phyloP scores from a whole-genome alignment of 2,888 invertebrate species.

The Lepidocyrtinus sp. region DNA sequence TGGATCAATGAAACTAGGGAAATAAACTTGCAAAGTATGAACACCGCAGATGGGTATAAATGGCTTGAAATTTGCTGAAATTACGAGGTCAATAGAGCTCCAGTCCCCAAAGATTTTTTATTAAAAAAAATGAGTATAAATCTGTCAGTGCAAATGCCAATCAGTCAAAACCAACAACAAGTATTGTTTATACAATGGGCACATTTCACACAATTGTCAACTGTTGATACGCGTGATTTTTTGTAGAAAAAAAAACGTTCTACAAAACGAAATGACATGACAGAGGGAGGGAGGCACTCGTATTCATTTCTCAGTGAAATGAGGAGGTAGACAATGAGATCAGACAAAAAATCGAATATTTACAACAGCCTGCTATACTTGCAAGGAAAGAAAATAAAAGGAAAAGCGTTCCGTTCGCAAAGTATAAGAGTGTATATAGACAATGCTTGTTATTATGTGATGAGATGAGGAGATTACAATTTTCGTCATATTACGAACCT shows the following conservation, averaged over 20 bases:
- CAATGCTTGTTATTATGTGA: constrained; percentile 9
- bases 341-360: neutral
- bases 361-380: neutral
- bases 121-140: neutral
- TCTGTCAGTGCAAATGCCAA: constrained; percentile 42
- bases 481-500: neutral
- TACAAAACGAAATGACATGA: constrained; percentile 3
- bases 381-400: neutral
- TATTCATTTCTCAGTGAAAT: neutral
- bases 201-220: constrained; percentile 32
- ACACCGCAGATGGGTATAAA: no score
- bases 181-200: constrained; percentile 24
- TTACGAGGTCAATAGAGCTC: no score
- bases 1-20: no score
- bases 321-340: neutral
- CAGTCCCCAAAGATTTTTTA: no score
- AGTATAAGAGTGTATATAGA: neutral
- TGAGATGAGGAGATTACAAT: constrained; percentile 13
- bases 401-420: neutral
- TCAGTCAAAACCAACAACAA: constrained; percentile 32
- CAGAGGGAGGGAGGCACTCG: constrained; percentile 12
- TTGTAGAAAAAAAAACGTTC: neutral
- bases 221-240: constrained; percentile 38
- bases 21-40: no score
- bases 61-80: no score